Evolutionary conservation across 2,797 vertebrate genomes (phyloP).

Genomic region (Mormyrus hasselquistii): DNA sequence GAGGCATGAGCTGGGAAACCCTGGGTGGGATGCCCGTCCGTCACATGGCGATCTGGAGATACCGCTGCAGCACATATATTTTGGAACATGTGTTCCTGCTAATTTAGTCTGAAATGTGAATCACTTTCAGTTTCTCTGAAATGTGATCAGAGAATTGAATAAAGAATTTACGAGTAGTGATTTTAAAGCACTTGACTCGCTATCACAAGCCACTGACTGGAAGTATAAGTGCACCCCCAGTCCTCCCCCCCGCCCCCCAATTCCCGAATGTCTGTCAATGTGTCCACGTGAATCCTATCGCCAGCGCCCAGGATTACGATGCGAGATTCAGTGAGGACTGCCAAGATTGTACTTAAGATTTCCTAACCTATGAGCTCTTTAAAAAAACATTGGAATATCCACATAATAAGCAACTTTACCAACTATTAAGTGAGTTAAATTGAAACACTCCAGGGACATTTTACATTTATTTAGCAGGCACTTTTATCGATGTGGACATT

Average conservation of each 20-base stretch:
- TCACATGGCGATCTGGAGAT: not conserved
- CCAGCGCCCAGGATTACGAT: not conserved
- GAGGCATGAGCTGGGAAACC: not conserved
- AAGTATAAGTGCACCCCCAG: not conserved
- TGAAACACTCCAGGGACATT: not conserved
- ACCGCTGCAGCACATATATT: not conserved
- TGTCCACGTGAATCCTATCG: too few species aligned
- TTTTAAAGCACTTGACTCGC: not conserved
- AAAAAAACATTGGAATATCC: not conserved
- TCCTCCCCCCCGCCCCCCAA: not conserved
- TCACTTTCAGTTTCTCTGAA: not conserved
- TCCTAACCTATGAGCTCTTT: not conserved
- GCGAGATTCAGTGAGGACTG: too few species aligned
- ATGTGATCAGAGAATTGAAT: not conserved
- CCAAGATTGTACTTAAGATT: not conserved
- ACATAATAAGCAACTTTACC: not conserved
- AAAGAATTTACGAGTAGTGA: not conserved
- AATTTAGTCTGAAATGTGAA: not conserved
- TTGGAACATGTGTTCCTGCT: not conserved
- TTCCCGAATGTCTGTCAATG: not conserved
- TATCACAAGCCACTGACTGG: not conserved
- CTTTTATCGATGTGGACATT: not conserved
- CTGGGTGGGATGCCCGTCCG: not conserved
- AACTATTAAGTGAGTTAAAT: not conserved
- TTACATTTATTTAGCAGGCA: not conserved